A percentile compares a stretch with the other conserved stretches of the same genome.
phyloP scores from a whole-genome alignment of 2,888 invertebrate genomes.

The Cryptophagus acutangulus region DNA sequence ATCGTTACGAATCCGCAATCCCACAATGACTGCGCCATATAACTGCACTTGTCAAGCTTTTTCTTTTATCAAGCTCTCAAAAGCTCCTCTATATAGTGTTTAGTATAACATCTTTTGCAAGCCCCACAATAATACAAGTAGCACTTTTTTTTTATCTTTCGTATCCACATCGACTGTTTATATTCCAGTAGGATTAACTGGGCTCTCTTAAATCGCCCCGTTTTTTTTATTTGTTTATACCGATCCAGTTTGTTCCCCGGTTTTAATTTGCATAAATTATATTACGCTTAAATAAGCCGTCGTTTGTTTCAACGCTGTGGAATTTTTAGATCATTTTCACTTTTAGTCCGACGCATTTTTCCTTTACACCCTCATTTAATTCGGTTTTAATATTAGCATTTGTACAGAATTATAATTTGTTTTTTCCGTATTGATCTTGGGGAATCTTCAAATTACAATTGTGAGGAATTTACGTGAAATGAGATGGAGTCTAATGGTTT shows the following conservation, averaged over 20 bases:
- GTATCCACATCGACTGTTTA: conserved; percentile 17
- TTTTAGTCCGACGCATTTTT: no score
- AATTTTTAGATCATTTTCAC: no score
- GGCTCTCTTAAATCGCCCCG: conserved; percentile 9
- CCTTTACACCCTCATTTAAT: no score
- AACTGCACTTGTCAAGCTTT: conserved; percentile 45
- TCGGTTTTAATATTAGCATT: no score
- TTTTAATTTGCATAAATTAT: conserved; percentile 4
- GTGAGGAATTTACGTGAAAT: no score
- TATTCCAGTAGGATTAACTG: conserved; percentile 10
- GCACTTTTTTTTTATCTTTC: conserved; percentile 31
- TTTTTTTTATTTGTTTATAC: conserved; percentile 3
- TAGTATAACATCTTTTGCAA: conserved; percentile 36
- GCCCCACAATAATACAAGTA: conserved; percentile 25
- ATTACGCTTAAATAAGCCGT: no score
- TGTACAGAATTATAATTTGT: no score
- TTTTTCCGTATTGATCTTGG: no score
- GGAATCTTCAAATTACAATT: no score
- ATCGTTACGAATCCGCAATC: conserved; percentile 35
- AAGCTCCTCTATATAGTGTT: conserved; percentile 36
- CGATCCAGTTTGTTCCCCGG: conserved; percentile 4
- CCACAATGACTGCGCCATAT: conserved; percentile 32
- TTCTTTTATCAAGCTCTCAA: conserved; percentile 45
- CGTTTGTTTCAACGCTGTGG: no score
- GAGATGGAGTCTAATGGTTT: no score